These are phyloP conservation scores for Pseudomyrmex pallidus DNA, from an alignment of 1,140 invertebrate genomes.

Conservation along the genomic window DNA sequence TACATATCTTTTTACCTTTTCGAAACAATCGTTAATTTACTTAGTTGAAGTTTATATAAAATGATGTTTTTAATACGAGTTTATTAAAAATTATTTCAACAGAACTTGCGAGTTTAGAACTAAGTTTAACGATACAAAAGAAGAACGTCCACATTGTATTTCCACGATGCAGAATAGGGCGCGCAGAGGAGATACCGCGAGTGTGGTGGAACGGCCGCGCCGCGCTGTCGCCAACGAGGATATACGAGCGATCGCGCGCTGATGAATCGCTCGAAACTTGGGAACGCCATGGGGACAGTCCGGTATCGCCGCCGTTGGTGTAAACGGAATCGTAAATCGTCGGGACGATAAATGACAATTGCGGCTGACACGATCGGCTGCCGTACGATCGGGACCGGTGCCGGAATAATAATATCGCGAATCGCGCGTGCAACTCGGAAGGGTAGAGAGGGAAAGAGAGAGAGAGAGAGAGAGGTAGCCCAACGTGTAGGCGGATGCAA, in stretches of 20 bases:
- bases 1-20: too few relatives aligned
- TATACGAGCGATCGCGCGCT: constrained; percentile 80
- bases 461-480: constrained; percentile 69
- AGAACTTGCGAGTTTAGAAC: neutral
- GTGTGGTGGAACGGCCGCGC: constrained; percentile 55
- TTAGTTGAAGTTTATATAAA: too few relatives aligned
- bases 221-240: constrained; percentile 65
- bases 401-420: neutral
- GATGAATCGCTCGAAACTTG: constrained; percentile 79
- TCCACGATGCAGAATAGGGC: constrained; percentile 17
- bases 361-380: constrained; percentile 76
- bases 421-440: neutral
- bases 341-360: constrained; percentile 82
- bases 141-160: neutral
- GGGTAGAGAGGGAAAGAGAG: constrained; percentile 32
- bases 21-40: too few relatives aligned
- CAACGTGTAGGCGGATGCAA: constrained; percentile 76
- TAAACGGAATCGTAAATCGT: constrained; percentile 81
- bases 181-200: constrained; percentile 53
- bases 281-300: constrained; percentile 58
- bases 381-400: constrained; percentile 53
- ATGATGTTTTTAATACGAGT: neutral
- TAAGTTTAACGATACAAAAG: neutral
- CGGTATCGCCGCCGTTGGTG: constrained; percentile 71
- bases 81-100: neutral